Conservation (phyloP, 2,888 invertebrate genomes). For the Tenthredo livida region DNA sequence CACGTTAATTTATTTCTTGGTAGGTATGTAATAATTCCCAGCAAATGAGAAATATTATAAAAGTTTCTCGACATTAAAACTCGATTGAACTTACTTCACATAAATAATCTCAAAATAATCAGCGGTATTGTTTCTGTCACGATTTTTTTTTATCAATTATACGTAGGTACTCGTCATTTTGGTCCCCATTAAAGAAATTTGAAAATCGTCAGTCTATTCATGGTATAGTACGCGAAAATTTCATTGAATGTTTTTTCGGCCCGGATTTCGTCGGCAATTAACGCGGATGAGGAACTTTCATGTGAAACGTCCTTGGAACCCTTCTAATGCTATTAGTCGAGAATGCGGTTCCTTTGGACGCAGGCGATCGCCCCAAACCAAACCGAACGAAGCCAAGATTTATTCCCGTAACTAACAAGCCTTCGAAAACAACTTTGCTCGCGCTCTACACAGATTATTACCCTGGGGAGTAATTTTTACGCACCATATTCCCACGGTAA, state of each 20-base stretch:
- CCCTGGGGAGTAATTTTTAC: constrained; percentile 20
- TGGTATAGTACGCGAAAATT: neutral
- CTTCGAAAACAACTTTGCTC: constrained; percentile 19
- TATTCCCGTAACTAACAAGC: constrained; percentile 11
- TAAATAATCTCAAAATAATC: neutral
- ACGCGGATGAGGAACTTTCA: neutral
- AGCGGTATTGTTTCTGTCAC: neutral
- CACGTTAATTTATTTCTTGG: neutral
- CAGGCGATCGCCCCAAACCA: neutral
- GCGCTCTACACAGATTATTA: constrained; percentile 16
- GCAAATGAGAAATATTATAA: neutral
- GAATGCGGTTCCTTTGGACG: constrained; percentile 21
- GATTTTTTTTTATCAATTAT: no score
- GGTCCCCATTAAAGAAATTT: neutral
- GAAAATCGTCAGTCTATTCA: neutral
- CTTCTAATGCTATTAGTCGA: constrained; percentile 24
- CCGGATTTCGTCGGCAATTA: neutral
- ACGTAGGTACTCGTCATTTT: neutral
- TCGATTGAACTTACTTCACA: neutral
- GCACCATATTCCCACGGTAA: constrained; percentile 24
- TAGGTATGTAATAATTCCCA: neutral
- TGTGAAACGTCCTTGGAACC: constrained; percentile 6
- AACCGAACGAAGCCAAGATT: neutral
- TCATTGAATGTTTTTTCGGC: neutral
- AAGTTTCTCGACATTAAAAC: neutral